Percentiles rank a stretch among this genome's conserved stretches.
Evolutionary conservation across 2,888 invertebrate species (phyloP).

Genomic region (Halictus quadricinctus): DNA sequence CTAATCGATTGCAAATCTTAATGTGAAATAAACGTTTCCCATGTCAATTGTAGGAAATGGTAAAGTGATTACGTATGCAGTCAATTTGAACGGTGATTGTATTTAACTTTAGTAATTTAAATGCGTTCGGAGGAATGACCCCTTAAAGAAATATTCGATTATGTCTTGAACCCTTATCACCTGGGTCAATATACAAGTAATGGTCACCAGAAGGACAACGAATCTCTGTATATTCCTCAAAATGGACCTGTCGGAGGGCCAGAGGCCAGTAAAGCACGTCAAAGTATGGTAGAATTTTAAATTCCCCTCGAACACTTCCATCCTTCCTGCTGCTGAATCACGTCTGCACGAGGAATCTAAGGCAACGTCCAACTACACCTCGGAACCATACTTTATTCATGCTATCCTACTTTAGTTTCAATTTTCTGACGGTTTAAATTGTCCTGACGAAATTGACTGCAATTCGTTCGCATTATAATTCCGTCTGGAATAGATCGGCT

Average conservation of each 20-base stretch:
- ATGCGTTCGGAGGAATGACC: too few relatives aligned
- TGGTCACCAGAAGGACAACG: background rate
- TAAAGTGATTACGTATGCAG: too few relatives aligned
- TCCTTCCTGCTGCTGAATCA: background rate
- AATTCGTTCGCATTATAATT: background rate
- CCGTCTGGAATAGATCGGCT: background rate
- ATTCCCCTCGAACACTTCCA: background rate
- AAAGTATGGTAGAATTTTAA: background rate
- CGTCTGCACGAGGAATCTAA: background rate
- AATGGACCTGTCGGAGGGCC: background rate
- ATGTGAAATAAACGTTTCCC: too few relatives aligned
- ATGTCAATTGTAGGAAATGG: too few relatives aligned
- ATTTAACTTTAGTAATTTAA: too few relatives aligned
- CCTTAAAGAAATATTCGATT: too few relatives aligned
- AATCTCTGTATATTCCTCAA: background rate
- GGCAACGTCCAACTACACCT: background rate
- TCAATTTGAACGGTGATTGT: too few relatives aligned
- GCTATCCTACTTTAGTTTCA: background rate
- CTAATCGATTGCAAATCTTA: too few relatives aligned
- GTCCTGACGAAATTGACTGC: background rate
- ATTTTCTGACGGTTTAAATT: background rate
- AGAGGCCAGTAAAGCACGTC: background rate
- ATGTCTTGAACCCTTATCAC: background rate
- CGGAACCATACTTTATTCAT: background rate
- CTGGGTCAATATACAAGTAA: background rate